phyloP scores from a whole-genome alignment of 30 jellyfish, hydroid and myxozoan genomes.

The Rhopilema esculentum region DNA sequence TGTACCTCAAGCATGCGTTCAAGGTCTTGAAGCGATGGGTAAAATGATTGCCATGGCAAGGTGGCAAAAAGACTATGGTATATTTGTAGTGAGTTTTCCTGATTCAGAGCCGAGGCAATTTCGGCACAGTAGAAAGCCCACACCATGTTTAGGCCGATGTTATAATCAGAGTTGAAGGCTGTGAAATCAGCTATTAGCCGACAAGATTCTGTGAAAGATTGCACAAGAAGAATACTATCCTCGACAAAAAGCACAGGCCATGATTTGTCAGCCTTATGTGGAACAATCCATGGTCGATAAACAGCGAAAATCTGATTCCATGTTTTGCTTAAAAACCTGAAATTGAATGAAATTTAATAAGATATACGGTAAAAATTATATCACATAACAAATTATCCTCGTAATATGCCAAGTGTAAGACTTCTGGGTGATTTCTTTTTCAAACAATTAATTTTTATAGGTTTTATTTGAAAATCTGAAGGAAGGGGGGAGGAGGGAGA shows the following conservation, averaged over 20 bases:
- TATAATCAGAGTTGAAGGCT: constrained; percentile 23
- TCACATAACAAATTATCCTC: too few species aligned
- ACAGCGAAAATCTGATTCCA: constrained; percentile 73
- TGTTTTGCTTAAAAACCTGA: constrained; percentile 37
- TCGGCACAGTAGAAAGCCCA: constrained; percentile 77
- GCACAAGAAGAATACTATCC: constrained; percentile 50
- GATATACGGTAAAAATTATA: not conserved
- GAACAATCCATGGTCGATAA: constrained; percentile 85
- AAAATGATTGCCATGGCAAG: constrained; percentile 73
- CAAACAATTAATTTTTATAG: too few species aligned
- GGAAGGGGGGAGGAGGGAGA: too few species aligned
- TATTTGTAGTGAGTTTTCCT: constrained; percentile 68
- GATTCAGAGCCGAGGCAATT: constrained; percentile 57
- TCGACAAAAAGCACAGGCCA: constrained; percentile 76
- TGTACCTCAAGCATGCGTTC: constrained; percentile 53
- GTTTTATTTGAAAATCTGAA: too few species aligned
- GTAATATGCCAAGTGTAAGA: too few species aligned
- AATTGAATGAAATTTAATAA: not conserved
- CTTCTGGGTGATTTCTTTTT: too few species aligned
- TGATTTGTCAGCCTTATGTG: constrained; percentile 70
- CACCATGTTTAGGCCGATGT: constrained; percentile 65
- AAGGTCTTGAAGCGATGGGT: constrained; percentile 82
- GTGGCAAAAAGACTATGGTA: constrained; percentile 71
- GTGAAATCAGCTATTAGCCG: constrained; percentile 34
- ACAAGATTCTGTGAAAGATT: constrained; percentile 75